These are phyloP conservation scores for Subacronicta megacephala DNA, from an alignment of 2,888 invertebrate species.

Conservation along the genomic window DNA sequence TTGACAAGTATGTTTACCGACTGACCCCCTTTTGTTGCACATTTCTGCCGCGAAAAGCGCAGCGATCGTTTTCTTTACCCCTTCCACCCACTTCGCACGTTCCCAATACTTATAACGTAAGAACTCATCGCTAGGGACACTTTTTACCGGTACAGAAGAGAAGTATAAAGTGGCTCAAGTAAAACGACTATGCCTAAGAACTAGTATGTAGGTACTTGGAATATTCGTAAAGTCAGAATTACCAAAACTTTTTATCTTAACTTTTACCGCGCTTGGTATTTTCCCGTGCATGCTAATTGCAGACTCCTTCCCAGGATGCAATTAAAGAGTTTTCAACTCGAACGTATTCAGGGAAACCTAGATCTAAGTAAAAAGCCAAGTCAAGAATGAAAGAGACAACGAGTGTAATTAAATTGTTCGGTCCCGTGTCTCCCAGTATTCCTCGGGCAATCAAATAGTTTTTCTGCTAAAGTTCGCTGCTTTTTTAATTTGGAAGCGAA, in stretches of 20 bases:
- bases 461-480: slow-evolving; percentile 69
- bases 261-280: slow-evolving; percentile 63
- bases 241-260: slow-evolving; percentile 62
- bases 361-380: slow-evolving; percentile 68
- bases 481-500: slow-evolving; percentile 67
- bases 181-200: slow-evolving; percentile 11
- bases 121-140: too few relatives aligned
- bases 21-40: too few relatives aligned
- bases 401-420: slow-evolving; percentile 84
- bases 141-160: slow-evolving; percentile 1
- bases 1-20: too few relatives aligned
- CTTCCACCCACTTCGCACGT: too few relatives aligned
- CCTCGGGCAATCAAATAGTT: slow-evolving; percentile 75
- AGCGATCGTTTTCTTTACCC: too few relatives aligned
- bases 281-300: slow-evolving; percentile 76
- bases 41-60: too few relatives aligned
- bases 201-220: slow-evolving; percentile 12
- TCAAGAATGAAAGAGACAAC: slow-evolving; percentile 72
- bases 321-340: slow-evolving; percentile 78
- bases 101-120: too few relatives aligned
- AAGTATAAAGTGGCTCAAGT: slow-evolving; percentile 14
- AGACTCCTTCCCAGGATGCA: slow-evolving; percentile 74
- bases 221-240: slow-evolving; percentile 25
- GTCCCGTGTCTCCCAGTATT: slow-evolving; percentile 68
- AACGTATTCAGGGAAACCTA: slow-evolving; percentile 65